Conservation (phyloP, 2,113 vertebrate species). For the Acrocephalus kingi region DNA sequence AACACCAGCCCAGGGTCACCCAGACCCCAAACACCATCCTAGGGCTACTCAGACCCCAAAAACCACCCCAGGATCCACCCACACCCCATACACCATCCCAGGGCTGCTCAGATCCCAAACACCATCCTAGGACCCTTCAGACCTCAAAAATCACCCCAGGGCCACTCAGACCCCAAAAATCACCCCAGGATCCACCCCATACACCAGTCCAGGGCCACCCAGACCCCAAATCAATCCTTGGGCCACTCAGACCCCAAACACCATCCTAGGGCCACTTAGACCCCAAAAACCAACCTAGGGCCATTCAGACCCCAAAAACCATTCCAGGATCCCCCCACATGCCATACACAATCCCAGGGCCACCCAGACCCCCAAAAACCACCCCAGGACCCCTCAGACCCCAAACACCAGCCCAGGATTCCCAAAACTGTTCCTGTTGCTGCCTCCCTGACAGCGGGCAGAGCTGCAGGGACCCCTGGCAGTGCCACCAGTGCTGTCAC, state of each 20-base stretch:
- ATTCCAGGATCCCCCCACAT: neutral
- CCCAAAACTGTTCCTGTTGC: neutral
- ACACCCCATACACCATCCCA: too few species aligned
- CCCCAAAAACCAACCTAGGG: neutral
- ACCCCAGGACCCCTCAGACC: neutral
- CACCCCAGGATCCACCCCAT: neutral
- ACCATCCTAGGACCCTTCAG: too few species aligned
- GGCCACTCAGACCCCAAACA: accelerated
- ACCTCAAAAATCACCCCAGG: too few species aligned
- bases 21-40: too few species aligned
- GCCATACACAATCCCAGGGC: too few species aligned
- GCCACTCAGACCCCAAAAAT: too few species aligned
- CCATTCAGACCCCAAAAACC: neutral
- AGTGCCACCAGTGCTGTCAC: neutral
- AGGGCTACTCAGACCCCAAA: too few species aligned
- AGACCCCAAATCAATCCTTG: neutral
- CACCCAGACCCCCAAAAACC: neutral
- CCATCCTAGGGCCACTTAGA: neutral
- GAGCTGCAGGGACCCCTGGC: neutral
- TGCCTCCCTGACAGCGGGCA: neutral
- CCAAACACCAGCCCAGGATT: neutral
- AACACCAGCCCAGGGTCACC: too few species aligned
- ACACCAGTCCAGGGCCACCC: neutral
- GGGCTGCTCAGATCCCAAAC: too few species aligned
- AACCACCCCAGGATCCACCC: too few species aligned